A percentile compares a stretch with the other conserved stretches of the same genome.
Evolutionary conservation across 2,888 invertebrate species (phyloP).

Genomic region (Nomada flava): DNA sequence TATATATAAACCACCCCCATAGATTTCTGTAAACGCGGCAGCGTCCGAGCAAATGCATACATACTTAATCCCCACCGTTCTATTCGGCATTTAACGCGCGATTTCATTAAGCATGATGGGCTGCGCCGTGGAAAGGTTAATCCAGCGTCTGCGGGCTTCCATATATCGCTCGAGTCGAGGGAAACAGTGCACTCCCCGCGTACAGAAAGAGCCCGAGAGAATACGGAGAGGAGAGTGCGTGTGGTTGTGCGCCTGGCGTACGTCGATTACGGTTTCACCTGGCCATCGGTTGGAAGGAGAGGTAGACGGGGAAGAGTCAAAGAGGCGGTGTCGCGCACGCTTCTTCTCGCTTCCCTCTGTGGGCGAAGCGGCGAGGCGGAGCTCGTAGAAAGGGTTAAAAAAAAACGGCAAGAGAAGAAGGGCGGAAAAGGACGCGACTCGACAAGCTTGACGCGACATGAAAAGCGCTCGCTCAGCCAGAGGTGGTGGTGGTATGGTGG

Average conservation of each 20-base stretch:
- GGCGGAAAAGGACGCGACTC: slow-evolving; percentile 27
- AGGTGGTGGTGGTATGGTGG: not conserved
- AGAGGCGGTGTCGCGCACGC: slow-evolving; percentile 68
- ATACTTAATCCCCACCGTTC: slow-evolving; percentile 36
- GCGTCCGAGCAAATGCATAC: slow-evolving; percentile 20
- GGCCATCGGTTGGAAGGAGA: slow-evolving; percentile 44
- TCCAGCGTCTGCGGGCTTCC: slow-evolving; percentile 47
- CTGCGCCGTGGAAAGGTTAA: slow-evolving; percentile 51
- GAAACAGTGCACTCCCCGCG: not conserved
- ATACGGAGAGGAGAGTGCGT: not conserved
- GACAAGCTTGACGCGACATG: slow-evolving; percentile 57
- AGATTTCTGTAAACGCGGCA: not conserved
- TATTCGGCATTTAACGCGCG: slow-evolving; percentile 54
- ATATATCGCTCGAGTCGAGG: slow-evolving; percentile 22
- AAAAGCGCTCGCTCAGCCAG: slow-evolving; percentile 56
- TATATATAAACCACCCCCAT: too few relatives aligned
- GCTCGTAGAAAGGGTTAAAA: slow-evolving; percentile 10
- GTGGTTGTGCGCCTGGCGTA: slow-evolving; percentile 31
- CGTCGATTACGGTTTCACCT: slow-evolving; percentile 67
- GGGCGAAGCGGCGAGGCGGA: slow-evolving; percentile 29
- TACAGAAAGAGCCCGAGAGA: slow-evolving; percentile 4
- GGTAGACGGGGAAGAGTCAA: slow-evolving; percentile 53
- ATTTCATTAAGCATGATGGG: slow-evolving; percentile 60
- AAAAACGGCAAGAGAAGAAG: slow-evolving; percentile 11
- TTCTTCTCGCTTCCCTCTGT: slow-evolving; percentile 62